Percentiles rank a stretch among this genome's conserved stretches.
phyloP scores from a whole-genome alignment of 2,888 invertebrate species.

The Leucoma salicis region DNA sequence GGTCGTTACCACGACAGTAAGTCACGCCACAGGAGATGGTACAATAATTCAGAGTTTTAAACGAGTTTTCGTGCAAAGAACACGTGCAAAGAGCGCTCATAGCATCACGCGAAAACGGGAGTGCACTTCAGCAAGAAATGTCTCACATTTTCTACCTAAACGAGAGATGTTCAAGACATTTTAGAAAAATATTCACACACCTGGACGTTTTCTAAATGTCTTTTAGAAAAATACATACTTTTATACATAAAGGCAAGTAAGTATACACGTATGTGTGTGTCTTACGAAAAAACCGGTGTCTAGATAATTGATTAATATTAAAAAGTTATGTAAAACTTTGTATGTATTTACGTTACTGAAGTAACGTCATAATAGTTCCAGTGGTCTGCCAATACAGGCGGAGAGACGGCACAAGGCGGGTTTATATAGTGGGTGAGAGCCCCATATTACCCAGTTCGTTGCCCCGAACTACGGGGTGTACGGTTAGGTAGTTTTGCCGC shows the following conservation, averaged over 20 bases:
- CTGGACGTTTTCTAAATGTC: conserved; percentile 40
- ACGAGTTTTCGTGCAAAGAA: conserved; percentile 43
- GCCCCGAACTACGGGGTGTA: too few species aligned
- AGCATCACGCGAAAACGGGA: conserved; percentile 35
- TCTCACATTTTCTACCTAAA: conserved; percentile 49
- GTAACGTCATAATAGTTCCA: too few species aligned
- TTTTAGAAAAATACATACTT: conserved; percentile 30
- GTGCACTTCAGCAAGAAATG: conserved; percentile 45
- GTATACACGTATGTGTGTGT: conserved; percentile 25
- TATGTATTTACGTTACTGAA: too few species aligned
- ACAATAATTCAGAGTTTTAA: conserved; percentile 41
- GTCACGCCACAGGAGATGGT: conserved; percentile 25
- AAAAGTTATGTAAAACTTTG: too few species aligned
- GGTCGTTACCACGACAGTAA: conserved; percentile 22
- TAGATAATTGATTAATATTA: neutral
- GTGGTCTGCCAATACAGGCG: too few species aligned
- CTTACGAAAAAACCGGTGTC: neutral
- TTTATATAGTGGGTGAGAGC: too few species aligned
- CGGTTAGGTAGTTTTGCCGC: too few species aligned
- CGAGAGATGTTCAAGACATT: conserved; percentile 38
- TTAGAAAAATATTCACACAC: conserved; percentile 45
- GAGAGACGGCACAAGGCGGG: too few species aligned
- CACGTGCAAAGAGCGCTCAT: conserved; percentile 39
- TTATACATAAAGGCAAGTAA: conserved; percentile 30
- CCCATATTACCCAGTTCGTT: too few species aligned